Evolutionary conservation across 2,888 invertebrate genomes (phyloP).

Genomic region (Lithosia quadra): DNA sequence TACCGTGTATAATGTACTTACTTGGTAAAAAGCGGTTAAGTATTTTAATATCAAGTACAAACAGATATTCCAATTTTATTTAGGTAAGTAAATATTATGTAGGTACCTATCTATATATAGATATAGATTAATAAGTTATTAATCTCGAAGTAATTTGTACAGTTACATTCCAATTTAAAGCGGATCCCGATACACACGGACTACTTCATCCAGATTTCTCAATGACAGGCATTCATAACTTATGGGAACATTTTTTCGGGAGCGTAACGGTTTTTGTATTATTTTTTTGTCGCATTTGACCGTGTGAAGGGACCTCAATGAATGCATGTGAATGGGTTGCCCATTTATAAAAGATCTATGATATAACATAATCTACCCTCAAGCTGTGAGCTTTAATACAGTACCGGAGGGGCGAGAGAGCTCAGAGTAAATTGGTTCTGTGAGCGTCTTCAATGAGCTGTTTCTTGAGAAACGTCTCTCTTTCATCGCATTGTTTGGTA

Average conservation of each 20-base stretch:
- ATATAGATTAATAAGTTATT: slow-evolving; percentile 10
- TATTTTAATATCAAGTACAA: too few relatives aligned
- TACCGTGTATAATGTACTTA: too few relatives aligned
- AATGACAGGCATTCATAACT: slow-evolving; percentile 83
- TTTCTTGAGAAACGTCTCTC: slow-evolving; percentile 73
- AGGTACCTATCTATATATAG: too few relatives aligned
- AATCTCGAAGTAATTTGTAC: slow-evolving; percentile 23
- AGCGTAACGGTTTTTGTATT: slow-evolving; percentile 86
- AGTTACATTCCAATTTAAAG: slow-evolving; percentile 30
- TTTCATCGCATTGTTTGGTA: slow-evolving; percentile 71
- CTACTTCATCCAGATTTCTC: slow-evolving; percentile 68
- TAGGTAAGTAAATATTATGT: too few relatives aligned
- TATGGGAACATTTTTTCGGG: slow-evolving; percentile 83
- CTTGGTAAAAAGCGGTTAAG: too few relatives aligned
- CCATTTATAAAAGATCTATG: slow-evolving; percentile 65
- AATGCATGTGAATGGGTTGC: slow-evolving; percentile 74
- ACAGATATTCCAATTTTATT: too few relatives aligned
- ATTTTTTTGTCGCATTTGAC: slow-evolving; percentile 84
- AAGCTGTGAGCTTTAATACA: slow-evolving; percentile 25
- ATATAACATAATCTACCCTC: slow-evolving; percentile 49
- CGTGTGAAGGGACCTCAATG: slow-evolving; percentile 85
- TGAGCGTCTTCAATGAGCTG: slow-evolving; percentile 77
- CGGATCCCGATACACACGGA: slow-evolving; percentile 49
- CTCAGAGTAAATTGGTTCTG: slow-evolving; percentile 60
- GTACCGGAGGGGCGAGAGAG: slow-evolving; percentile 58